Percentiles rank a stretch among this genome's conserved stretches.
phyloP scores from a whole-genome alignment of 2,797 vertebrate species.

The Chiloscyllium punctatum region DNA sequence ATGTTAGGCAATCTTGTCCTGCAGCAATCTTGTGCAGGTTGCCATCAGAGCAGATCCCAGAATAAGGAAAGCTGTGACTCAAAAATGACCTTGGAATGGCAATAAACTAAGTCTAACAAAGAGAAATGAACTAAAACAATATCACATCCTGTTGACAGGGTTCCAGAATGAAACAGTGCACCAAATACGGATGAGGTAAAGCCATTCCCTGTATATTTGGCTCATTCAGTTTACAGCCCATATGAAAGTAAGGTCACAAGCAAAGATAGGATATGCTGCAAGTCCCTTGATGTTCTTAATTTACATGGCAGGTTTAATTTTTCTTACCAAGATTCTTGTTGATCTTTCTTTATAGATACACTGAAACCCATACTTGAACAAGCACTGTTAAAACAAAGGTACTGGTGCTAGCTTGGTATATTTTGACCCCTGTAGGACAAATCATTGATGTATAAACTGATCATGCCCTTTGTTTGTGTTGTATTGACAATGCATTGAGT shows the following conservation, averaged over 20 bases:
- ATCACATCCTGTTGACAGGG: too few relatives aligned
- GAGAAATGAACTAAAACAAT: too few relatives aligned
- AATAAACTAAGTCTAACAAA: too few relatives aligned
- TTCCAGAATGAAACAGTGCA: not conserved
- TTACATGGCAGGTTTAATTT: not conserved
- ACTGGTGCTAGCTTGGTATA: not conserved
- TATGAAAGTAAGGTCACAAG: not conserved
- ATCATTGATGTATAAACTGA: not conserved
- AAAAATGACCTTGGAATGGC: too few relatives aligned
- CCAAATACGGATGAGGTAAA: not conserved
- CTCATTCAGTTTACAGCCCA: not conserved
- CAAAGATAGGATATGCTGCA: not conserved
- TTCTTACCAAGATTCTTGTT: not conserved
- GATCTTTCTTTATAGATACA: not conserved
- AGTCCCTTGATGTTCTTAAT: not conserved
- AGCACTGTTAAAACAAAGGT: not conserved
- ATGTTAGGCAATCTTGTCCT: too few relatives aligned
- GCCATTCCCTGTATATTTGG: not conserved
- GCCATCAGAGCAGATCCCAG: too few relatives aligned
- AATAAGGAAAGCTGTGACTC: too few relatives aligned
- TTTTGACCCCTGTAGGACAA: not conserved
- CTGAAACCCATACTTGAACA: not conserved
- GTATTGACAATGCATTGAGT: not conserved
- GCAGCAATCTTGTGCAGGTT: too few relatives aligned
- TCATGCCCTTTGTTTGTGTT: not conserved